Conservation (phyloP, 1,140 invertebrate species). For the Chironomus tepperi region DNA sequence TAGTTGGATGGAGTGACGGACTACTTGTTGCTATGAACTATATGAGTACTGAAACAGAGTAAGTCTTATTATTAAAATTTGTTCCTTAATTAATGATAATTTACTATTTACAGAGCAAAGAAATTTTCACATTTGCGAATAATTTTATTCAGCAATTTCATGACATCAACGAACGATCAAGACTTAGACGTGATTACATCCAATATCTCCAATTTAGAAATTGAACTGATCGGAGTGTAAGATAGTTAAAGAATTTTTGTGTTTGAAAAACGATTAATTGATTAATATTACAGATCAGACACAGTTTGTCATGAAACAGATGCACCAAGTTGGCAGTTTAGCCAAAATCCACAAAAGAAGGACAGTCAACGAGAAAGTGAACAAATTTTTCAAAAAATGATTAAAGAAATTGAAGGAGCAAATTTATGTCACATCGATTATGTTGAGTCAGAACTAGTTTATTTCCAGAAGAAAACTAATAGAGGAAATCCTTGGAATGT, state of each 20-base stretch:
- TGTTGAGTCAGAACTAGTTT: background rate
- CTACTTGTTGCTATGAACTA: background rate
- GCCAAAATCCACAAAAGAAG: background rate
- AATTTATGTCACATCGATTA: conserved; percentile 16
- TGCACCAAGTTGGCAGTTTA: background rate
- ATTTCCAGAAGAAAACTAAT: background rate
- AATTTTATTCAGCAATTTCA: background rate
- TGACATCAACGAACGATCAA: background rate
- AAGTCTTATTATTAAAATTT: background rate
- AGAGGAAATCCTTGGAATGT: background rate
- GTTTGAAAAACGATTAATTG: background rate
- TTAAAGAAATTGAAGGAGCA: background rate
- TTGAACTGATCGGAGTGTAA: background rate
- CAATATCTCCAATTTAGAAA: background rate
- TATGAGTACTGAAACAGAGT: background rate
- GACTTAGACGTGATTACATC: background rate
- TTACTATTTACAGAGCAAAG: background rate
- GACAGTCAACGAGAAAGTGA: background rate
- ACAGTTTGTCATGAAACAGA: background rate
- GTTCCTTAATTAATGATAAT: too few relatives aligned
- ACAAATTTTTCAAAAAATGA: background rate
- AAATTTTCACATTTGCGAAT: background rate
- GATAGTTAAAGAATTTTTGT: background rate
- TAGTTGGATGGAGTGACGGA: background rate
- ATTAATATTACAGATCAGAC: background rate